Conservation (phyloP, 2,888 invertebrate species). For the Xylota sylvarum region DNA sequence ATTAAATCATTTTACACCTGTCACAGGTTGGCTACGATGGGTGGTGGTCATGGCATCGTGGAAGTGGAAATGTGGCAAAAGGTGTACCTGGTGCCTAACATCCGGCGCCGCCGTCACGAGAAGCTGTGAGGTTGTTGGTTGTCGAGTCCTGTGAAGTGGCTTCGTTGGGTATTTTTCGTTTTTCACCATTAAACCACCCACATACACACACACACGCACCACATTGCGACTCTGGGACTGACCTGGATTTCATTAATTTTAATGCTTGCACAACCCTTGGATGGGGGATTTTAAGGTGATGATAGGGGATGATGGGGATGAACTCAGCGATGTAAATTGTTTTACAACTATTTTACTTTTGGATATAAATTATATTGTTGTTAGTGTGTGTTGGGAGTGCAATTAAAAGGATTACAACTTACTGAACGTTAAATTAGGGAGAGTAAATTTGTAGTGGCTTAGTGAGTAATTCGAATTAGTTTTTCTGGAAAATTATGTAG, state of each 20-base stretch:
- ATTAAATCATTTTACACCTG: conserved; percentile 70
- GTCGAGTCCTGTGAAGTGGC: conserved; percentile 10
- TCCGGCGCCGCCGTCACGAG: not conserved
- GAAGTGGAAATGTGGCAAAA: not conserved
- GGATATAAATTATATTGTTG: conserved; percentile 12
- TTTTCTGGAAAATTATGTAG: not conserved
- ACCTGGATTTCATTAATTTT: conserved; percentile 50
- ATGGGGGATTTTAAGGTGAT: conserved; percentile 14
- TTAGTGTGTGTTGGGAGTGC: not conserved
- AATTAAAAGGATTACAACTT: conserved; percentile 17
- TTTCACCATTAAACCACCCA: not conserved
- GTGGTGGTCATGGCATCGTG: conserved; percentile 5
- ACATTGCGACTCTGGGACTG: not conserved
- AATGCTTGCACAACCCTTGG: conserved; percentile 3
- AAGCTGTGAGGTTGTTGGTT: not conserved
- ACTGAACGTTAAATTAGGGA: conserved; percentile 13
- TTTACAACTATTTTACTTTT: conserved; percentile 32
- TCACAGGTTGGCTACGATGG: conserved; percentile 15
- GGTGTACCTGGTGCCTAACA: not conserved
- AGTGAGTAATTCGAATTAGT: conserved; percentile 3
- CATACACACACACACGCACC: not conserved
- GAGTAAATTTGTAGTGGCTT: conserved; percentile 7
- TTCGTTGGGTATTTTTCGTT: conserved; percentile 8
- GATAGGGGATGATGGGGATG: conserved; percentile 6
- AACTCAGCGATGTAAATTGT: conserved; percentile 23